Conservation (phyloP, 2,888 invertebrate species). For the Hirtodrosophila trivittata region DNA sequence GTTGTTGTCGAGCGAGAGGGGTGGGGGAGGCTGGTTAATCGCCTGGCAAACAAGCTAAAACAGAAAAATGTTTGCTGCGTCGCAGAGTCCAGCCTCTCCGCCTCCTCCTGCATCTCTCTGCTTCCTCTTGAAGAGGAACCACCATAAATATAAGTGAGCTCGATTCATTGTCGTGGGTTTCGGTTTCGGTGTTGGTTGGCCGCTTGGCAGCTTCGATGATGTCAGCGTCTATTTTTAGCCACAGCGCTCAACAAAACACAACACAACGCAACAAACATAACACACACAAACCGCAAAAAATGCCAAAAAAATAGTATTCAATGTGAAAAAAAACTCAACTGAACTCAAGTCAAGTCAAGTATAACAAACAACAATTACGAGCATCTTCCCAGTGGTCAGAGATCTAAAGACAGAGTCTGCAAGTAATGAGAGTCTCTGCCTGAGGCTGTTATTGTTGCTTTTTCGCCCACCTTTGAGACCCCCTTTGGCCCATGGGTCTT, state of each 20-base stretch:
- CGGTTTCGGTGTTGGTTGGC: conserved; percentile 32
- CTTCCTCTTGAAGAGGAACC: neutral
- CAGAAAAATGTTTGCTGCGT: conserved; percentile 30
- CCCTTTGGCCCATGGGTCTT: conserved; percentile 21
- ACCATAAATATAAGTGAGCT: conserved; percentile 58
- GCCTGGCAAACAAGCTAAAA: conserved; percentile 25
- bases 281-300: conserved; percentile 54
- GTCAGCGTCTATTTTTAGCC: conserved; percentile 77
- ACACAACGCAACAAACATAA: conserved; percentile 27
- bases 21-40: conserved; percentile 11
- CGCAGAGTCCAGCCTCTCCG: neutral
- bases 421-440: conserved; percentile 20
- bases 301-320: conserved; percentile 79
- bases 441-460: conserved; percentile 5
- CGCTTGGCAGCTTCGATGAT: conserved; percentile 55
- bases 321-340: conserved; percentile 24
- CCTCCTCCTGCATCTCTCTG: neutral
- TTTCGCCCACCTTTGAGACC: conserved; percentile 24
- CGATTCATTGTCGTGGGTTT: conserved; percentile 57
- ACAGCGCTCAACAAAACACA: conserved; percentile 41
- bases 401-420: conserved; percentile 14
- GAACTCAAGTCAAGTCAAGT: conserved; percentile 10
- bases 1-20: no score
- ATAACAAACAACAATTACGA: conserved; percentile 50
- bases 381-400: conserved; percentile 18